These are phyloP conservation scores for Labeo calbasu DNA, from an alignment of 2,797 vertebrate species.

Conservation along the genomic window DNA sequence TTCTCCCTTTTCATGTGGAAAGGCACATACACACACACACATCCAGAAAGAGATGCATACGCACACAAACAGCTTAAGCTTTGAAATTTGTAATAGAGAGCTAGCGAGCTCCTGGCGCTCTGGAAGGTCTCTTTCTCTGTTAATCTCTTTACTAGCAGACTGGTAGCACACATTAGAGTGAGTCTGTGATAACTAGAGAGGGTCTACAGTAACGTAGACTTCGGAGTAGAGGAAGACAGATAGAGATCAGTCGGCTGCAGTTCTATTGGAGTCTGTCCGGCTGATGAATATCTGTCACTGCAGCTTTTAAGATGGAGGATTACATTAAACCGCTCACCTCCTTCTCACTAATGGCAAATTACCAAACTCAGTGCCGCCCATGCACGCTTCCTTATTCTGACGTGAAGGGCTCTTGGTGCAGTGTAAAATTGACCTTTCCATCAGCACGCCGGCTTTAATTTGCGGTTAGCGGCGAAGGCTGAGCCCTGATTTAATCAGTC, in stretches of 20 bases:
- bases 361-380: constrained; percentile 39
- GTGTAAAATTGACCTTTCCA: constrained; percentile 70
- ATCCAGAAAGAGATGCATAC: constrained; percentile 20
- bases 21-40: neutral
- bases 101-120: constrained; percentile 45
- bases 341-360: constrained; percentile 56
- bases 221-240: constrained; percentile 14
- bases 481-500: constrained; percentile 64
- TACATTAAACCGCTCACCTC: constrained; percentile 52
- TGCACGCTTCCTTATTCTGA: constrained; percentile 50
- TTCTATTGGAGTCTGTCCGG: neutral
- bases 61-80: constrained; percentile 51
- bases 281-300: constrained; percentile 42
- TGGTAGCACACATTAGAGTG: constrained; percentile 8
- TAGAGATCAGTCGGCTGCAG: constrained; percentile 29
- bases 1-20: constrained; percentile 45
- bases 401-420: constrained; percentile 58
- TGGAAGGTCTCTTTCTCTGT: constrained; percentile 40
- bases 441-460: constrained; percentile 64
- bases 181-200: constrained; percentile 26
- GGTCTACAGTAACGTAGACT: constrained; percentile 12
- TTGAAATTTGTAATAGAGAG: constrained; percentile 46
- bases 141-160: constrained; percentile 56
- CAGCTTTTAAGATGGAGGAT: constrained; percentile 49
- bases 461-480: constrained; percentile 58